Conservation (phyloP, 2,888 invertebrate species). For the Troides oblongomaculatus region DNA sequence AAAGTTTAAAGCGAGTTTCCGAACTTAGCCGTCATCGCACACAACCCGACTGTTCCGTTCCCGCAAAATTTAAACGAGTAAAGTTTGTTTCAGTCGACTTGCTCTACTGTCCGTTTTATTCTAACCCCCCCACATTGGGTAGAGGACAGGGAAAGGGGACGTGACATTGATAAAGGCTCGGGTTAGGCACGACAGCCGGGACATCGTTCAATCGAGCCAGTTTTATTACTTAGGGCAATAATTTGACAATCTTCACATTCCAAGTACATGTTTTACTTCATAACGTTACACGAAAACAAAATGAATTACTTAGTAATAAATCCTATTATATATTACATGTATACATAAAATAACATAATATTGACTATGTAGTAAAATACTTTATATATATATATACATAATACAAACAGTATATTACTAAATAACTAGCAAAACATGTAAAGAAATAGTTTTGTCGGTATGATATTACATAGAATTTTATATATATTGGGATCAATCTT, state of each 20-base stretch:
- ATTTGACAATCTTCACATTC: constrained; percentile 31
- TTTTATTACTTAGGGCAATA: constrained; percentile 49
- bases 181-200: constrained; percentile 44
- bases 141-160: constrained; percentile 33
- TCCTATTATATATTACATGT: neutral
- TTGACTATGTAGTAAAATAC: no score
- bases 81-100: constrained; percentile 74
- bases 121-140: constrained; percentile 34
- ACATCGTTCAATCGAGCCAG: constrained; percentile 32
- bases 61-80: constrained; percentile 79
- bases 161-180: constrained; percentile 58
- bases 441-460: no score
- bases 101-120: constrained; percentile 64
- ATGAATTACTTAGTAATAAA: neutral
- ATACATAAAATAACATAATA: no score
- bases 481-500: no score
- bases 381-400: no score
- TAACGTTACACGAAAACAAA: neutral
- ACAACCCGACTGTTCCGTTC: constrained; percentile 60
- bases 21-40: constrained; percentile 64
- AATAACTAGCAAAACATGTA: no score
- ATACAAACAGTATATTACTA: no score
- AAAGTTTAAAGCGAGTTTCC: constrained; percentile 57
- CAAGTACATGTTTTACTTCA: constrained; percentile 1
- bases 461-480: no score